Base-by-base conservation (phyloP, 2,113 vertebrate genomes). In the Forbesichthys agassizii region DNA sequence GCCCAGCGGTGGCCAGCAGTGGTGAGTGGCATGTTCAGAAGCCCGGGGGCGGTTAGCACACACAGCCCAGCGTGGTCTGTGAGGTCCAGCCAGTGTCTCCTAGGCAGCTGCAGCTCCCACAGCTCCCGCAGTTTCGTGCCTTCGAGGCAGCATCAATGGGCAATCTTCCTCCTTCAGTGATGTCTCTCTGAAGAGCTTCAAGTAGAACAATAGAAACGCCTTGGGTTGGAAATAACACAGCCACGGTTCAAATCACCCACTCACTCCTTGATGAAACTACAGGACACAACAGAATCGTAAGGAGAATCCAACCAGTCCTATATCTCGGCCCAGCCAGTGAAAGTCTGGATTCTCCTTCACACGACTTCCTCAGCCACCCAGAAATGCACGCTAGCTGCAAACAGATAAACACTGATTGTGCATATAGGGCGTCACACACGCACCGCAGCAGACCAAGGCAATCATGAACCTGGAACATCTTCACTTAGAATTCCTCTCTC, bases 21-120 rank as follows among this genome's bases (percentile, higher is more conserved):
- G 79, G 77, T 57, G 64, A 71, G 81, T 27, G 9, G 79, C 57
- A 77, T 5, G 63, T 48, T 47, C 49, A 61, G 63, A 69, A 65
- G 68, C 51, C 66, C 59, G 9, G 36, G 27, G 65, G 60, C 71
- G 86, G 82, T 88, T 84, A 78, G 78, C 84, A 73, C 61, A 79
- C 75, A 61, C 36, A 42, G 75, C 68, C 75, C 53, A 18, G 66
- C 70, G 74, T 68, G 77, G 86, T 76, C 74, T 82, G 78, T 74
- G 70, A 85, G 85, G 84, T 82, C 83, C 86, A 71, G 79, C 78
- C 78, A 84, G 81, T 36, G 54, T 71, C 69, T 69, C 57, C 53
- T 61, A 62, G 64, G 54, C 79, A 78, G 67, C 72, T 71, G 33
- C 76, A 53, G 73, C 68, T 86, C 70, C 79, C 27, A 27, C 27